phyloP scores from a whole-genome alignment of 2,797 vertebrate species.

The Salarias fasciatus region DNA sequence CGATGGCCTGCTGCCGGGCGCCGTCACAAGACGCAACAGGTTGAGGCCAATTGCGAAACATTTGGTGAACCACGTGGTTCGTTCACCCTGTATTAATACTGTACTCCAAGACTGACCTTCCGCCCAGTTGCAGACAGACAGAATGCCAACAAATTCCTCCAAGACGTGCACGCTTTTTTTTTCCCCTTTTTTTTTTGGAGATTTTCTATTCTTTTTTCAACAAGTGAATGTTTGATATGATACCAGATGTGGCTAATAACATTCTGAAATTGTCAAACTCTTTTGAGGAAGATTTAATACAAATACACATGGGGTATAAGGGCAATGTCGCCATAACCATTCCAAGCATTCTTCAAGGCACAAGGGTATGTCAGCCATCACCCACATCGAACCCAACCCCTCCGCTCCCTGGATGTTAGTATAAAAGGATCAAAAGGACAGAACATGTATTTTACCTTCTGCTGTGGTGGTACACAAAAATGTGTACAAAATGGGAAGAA shows the following conservation, averaged over 20 bases:
- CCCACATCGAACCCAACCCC: constrained; percentile 20
- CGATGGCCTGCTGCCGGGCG: constrained; percentile 70
- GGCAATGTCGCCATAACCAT: constrained; percentile 22
- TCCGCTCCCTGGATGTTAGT: constrained; percentile 51
- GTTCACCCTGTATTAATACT: constrained; percentile 75
- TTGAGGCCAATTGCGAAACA: constrained; percentile 81
- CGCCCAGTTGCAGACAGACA: constrained; percentile 67
- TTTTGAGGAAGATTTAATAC: constrained; percentile 19
- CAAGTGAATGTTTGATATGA: constrained; percentile 29
- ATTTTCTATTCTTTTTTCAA: background rate
- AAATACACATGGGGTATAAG: constrained; percentile 14
- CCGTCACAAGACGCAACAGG: constrained; percentile 77
- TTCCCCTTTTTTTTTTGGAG: too few species aligned
- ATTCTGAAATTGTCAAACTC: background rate
- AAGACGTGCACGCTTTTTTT: constrained; percentile 42
- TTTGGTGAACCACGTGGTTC: constrained; percentile 75
- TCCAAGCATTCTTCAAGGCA: constrained; percentile 17
- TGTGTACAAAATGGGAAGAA: constrained; percentile 80
- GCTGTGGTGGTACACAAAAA: constrained; percentile 83
- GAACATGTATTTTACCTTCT: constrained; percentile 82
- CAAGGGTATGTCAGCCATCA: constrained; percentile 24
- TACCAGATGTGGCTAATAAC: background rate
- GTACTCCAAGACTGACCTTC: constrained; percentile 71
- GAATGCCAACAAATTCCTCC: constrained; percentile 62
- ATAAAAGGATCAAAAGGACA: constrained; percentile 47